Base-by-base conservation (phyloP, 1,140 invertebrate species). In the Halesus radiatus region DNA sequence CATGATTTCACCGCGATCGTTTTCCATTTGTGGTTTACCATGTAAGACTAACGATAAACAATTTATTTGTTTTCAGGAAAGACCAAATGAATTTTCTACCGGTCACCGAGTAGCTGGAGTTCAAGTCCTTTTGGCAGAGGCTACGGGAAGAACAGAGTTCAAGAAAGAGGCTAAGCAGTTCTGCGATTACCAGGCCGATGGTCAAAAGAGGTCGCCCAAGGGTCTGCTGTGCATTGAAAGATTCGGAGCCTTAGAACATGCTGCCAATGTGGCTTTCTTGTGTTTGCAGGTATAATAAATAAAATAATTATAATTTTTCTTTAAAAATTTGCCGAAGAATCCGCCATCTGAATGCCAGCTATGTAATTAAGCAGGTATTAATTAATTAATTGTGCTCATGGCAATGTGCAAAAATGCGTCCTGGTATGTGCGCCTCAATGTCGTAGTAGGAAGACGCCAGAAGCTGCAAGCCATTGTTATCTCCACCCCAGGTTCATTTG, bases 211-310 rank as follows among this genome's bases (percentile, higher is more conserved):
- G 56, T 92, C 92, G 0, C 91, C 91, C 0, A 90, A 90, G 78
- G 92, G 92, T 13, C 85, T 93, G 3, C 80, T 92, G 8, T 93
- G 90, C 85, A 89, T 92, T 68, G 88, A 91, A 60, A 89, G 91
- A 82, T 90, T 88, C 80, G 92, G 92, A n/a, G 90, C 91, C 16
- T 86, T 93, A 20, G 88, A 90, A 56, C 90, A 92, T 77, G 90
- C 91, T 3, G 90, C 91, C 3, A 93, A 92, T 83, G 89, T 91
- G 18, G 92, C 91, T 1, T 93, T 92, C 83, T 81, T 92, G 58
- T 92, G 91, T 70, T 85, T 91, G 15, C 86, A 90, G 84, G 89
- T 89, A 29, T 3, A 5, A 29, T 3, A 5, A 29, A 29, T 29
- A 84, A 13, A n/a, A 29, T 75, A 3, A 45, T 45, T 13, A 45